A percentile compares a stretch with the other conserved stretches of the same genome.
These are phyloP conservation scores for Apotomis betuletana DNA, from an alignment of 2,888 invertebrate genomes.

Conservation along the genomic window DNA sequence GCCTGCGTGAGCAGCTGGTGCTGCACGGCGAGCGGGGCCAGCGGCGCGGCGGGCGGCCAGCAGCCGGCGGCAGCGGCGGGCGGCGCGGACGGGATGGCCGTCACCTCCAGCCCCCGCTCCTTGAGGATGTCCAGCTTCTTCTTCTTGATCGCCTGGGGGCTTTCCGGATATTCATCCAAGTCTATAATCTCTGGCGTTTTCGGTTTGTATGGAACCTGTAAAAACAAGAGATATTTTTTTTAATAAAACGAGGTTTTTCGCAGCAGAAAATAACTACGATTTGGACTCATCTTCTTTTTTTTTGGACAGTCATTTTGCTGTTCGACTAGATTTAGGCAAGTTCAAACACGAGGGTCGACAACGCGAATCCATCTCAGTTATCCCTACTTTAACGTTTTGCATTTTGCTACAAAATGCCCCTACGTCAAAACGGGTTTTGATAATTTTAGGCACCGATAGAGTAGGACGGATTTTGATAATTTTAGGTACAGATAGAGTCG, in stretches of 20 bases:
- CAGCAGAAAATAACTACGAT: no score
- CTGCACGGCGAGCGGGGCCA: constrained; percentile 65
- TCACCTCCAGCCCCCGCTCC: constrained; percentile 89
- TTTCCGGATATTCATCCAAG: constrained; percentile 82
- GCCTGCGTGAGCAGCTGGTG: constrained; percentile 80
- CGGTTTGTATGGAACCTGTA: constrained; percentile 84
- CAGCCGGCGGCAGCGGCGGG: constrained; percentile 46
- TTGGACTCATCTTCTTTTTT: no score
- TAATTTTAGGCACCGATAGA: no score
- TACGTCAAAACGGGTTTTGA: no score
- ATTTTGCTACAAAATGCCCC: no score
- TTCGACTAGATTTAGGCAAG: no score
- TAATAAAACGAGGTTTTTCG: background rate
- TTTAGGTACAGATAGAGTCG: no score
- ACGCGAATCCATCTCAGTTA: no score
- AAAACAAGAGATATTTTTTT: background rate
- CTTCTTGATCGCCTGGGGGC: constrained; percentile 81
- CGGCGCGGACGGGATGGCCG: constrained; percentile 82
- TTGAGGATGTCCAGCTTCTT: constrained; percentile 89
- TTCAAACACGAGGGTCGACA: no score
- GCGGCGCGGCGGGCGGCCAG: constrained; percentile 57
- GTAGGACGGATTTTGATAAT: no score
- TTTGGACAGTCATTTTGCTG: no score
- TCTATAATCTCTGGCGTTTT: constrained; percentile 86
- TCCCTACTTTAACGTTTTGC: no score